Conservation (phyloP, 2,113 vertebrate species). For the Nannobrachium achirus region DNA sequence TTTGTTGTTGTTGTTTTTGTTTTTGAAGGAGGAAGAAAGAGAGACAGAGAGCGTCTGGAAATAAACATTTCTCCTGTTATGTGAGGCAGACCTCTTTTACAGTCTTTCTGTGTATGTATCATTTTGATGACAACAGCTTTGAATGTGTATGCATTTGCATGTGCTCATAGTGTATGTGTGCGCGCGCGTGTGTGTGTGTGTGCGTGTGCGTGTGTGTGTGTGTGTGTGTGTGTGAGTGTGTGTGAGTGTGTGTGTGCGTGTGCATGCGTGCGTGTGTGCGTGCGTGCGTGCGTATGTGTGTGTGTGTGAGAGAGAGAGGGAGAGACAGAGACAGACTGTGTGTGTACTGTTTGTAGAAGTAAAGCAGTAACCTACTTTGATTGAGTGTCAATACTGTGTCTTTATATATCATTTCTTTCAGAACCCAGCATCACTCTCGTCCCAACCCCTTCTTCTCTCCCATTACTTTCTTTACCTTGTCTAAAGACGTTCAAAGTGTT, state of each 20-base stretch:
- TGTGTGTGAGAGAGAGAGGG: no score
- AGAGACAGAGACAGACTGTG: no score
- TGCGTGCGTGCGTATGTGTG: no score
- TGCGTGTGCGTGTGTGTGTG: background rate
- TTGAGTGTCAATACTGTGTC: no score
- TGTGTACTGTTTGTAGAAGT: no score
- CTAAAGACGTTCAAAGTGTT: no score
- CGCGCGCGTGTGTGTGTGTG: constrained; percentile 8
- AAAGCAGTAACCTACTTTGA: no score
- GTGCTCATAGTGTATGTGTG: constrained; percentile 13
- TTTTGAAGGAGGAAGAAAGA: constrained; percentile 57
- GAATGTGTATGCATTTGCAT: constrained; percentile 7
- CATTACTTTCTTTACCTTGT: no score
- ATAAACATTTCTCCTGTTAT: constrained; percentile 70
- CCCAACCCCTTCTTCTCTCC: no score
- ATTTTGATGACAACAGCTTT: constrained; percentile 63
- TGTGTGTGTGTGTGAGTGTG: background rate
- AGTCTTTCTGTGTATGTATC: constrained; percentile 55
- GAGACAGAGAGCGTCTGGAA: constrained; percentile 62
- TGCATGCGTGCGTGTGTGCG: background rate
- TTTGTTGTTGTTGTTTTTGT: background rate
- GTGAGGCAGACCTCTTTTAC: background rate
- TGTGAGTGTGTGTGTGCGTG: constrained; percentile 13
- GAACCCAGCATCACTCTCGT: no score
- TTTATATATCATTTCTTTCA: no score